Evolutionary conservation across 2,113 vertebrate genomes (phyloP).

Genomic region (Oriolus oriolus): DNA sequence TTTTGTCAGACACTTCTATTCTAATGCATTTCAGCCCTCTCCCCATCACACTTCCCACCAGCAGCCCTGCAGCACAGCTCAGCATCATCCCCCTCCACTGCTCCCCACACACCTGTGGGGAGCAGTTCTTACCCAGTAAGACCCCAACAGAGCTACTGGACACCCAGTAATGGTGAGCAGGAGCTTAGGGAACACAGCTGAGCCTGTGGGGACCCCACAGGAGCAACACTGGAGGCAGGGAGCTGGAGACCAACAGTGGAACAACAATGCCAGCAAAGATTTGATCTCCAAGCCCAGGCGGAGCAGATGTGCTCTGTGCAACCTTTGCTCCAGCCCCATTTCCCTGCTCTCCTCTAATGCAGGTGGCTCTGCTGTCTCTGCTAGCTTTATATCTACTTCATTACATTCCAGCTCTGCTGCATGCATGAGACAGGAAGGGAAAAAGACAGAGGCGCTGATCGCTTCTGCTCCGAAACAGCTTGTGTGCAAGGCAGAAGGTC

Average conservation of each 20-base stretch:
- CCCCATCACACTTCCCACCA: neutral
- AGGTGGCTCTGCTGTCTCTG: neutral
- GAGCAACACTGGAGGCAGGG: accelerated
- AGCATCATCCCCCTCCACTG: accelerated
- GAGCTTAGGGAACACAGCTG: neutral
- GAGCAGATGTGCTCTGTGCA: neutral
- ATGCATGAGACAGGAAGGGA: neutral
- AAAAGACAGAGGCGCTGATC: neutral
- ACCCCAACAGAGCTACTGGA: neutral
- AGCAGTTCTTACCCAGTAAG: neutral
- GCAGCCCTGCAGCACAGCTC: neutral
- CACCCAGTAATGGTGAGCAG: neutral
- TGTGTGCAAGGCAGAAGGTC: conserved; percentile 25
- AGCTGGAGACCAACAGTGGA: neutral
- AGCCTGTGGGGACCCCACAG: neutral
- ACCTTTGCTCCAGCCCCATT: neutral
- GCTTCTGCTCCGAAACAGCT: neutral
- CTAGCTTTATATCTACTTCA: neutral
- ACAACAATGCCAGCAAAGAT: neutral
- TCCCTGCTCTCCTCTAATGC: neutral
- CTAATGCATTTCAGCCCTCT: neutral
- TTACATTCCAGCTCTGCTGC: neutral
- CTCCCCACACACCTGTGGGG: neutral
- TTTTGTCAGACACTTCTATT: neutral
- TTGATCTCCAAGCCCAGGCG: neutral